Conservation (phyloP, 2,797 vertebrate genomes). For the Squalus acanthias region DNA sequence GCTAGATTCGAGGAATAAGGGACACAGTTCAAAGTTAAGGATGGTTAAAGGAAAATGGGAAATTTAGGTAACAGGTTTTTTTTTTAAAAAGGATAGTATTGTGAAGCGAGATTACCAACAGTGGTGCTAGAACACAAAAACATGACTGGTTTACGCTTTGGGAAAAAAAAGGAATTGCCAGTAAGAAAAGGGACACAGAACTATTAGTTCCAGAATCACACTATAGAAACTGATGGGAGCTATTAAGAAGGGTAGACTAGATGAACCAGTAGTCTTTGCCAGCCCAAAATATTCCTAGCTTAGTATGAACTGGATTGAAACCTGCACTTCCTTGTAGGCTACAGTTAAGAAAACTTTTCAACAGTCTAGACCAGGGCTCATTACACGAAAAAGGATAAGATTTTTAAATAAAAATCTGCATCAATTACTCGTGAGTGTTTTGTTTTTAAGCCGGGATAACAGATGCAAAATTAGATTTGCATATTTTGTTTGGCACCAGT, state of each 20-base stretch:
- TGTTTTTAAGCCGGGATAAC: not conserved
- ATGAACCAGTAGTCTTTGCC: not conserved
- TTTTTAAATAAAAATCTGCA: not conserved
- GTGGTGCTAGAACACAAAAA: not conserved
- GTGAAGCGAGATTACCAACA: not conserved
- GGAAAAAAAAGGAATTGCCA: not conserved
- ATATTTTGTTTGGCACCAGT: not conserved
- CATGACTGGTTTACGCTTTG: not conserved
- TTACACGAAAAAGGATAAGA: not conserved
- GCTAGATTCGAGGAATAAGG: not conserved
- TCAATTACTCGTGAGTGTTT: not conserved
- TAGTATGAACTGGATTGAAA: not conserved
- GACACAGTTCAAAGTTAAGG: not conserved
- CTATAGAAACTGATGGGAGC: not conserved
- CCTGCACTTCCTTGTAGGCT: not conserved
- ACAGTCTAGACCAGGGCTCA: not conserved
- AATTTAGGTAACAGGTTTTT: not conserved
- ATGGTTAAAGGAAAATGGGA: not conserved
- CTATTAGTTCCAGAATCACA: not conserved
- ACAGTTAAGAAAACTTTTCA: not conserved
- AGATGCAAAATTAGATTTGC: not conserved
- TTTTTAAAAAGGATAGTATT: not conserved
- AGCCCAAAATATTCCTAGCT: not conserved
- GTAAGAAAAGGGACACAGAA: not conserved
- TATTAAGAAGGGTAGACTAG: not conserved